A percentile compares a stretch with the other conserved stretches of the same genome.
Evolutionary conservation across 2,113 vertebrate genomes (phyloP).

Genomic region (Hippocampus zosterae): DNA sequence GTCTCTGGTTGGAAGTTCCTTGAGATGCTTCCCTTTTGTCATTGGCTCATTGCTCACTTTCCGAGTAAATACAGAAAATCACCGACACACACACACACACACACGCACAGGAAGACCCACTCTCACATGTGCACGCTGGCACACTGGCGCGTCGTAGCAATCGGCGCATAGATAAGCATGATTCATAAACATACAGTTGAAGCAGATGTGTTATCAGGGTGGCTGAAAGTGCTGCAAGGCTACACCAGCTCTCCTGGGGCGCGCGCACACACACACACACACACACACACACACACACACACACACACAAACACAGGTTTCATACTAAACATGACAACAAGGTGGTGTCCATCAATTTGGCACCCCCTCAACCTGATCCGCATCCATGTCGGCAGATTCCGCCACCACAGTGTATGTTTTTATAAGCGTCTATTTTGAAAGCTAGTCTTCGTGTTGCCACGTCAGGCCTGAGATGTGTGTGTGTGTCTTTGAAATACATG

Average conservation of each 20-base stretch:
- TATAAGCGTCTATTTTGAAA: conserved; percentile 36
- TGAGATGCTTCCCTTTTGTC: conserved; percentile 2
- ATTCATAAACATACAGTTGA: conserved; percentile 65
- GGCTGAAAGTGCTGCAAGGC: conserved; percentile 58
- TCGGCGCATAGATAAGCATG: conserved; percentile 53
- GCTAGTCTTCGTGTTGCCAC: conserved; percentile 19
- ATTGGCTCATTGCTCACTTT: conserved; percentile 16
- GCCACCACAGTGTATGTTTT: conserved; percentile 60
- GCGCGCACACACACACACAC: conserved; percentile 12
- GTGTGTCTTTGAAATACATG: conserved; percentile 28
- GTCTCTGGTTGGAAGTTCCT: neutral
- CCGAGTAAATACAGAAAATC: conserved; percentile 37
- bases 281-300: conserved; percentile 24
- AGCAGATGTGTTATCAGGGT: conserved; percentile 62
- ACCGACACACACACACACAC: conserved; percentile 23
- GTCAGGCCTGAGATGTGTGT: conserved; percentile 18
- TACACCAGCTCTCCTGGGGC: conserved; percentile 47
- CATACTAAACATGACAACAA: conserved; percentile 67
- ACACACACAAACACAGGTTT: conserved; percentile 28
- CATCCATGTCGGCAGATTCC: conserved; percentile 75
- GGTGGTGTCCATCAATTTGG: conserved; percentile 62
- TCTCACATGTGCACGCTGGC: conserved; percentile 20
- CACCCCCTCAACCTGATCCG: conserved; percentile 41
- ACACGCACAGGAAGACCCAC: conserved; percentile 9
- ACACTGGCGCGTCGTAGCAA: conserved; percentile 33